Evolutionary conservation across 2,888 invertebrate genomes (phyloP).

Genomic region (Fragum fragum): DNA sequence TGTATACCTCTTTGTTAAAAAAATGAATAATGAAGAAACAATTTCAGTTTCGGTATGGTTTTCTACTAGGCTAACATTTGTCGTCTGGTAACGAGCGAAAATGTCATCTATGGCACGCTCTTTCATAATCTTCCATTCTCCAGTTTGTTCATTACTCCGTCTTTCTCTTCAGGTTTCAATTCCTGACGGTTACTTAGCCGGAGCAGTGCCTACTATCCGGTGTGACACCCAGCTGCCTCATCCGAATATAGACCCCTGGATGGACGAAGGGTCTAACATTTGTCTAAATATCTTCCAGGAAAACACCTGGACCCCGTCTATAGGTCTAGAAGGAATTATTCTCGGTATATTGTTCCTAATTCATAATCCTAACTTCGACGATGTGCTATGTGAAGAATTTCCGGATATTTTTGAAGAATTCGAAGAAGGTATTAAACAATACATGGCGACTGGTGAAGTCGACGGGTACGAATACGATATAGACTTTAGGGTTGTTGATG

Average conservation of each 20-base stretch:
- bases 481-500: conserved; percentile 37
- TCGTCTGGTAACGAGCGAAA: no score
- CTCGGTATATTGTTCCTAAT: conserved; percentile 42
- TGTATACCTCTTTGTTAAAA: no score
- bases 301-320: conserved; percentile 15
- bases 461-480: conserved; percentile 18
- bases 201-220: conserved; percentile 26
- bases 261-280: conserved; percentile 24
- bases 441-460: conserved; percentile 43
- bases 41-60: no score
- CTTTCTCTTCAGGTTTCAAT: conserved; percentile 35
- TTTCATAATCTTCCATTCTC: no score
- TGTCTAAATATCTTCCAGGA: conserved; percentile 48
- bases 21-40: no score
- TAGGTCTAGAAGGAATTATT: conserved; percentile 43
- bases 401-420: conserved; percentile 24
- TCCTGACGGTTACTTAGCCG: conserved; percentile 13
- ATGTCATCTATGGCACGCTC: no score
- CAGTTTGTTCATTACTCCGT: neutral
- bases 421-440: conserved; percentile 28
- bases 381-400: conserved; percentile 28
- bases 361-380: conserved; percentile 43
- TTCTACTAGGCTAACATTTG: no score
- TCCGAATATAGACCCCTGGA: conserved; percentile 49
- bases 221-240: conserved; percentile 54